Conservation (phyloP, 2,113 vertebrate species). For the Embiotoca jacksoni region DNA sequence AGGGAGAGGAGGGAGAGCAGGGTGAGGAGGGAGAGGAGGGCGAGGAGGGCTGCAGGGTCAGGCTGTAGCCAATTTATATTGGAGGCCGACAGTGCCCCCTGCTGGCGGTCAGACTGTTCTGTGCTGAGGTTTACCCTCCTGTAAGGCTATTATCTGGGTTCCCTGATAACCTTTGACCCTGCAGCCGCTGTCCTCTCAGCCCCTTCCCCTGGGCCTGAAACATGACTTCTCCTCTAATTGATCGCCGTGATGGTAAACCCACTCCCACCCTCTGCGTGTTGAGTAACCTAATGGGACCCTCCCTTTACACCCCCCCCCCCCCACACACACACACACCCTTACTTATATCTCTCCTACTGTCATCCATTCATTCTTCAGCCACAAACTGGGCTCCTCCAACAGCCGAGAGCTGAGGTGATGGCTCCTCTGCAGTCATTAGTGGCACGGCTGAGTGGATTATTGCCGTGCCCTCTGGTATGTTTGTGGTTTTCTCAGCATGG, state of each 20-base stretch:
- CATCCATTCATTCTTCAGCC: slow-evolving; percentile 42
- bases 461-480: slow-evolving; percentile 77
- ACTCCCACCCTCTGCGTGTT: slow-evolving; percentile 51
- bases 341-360: slow-evolving; percentile 4
- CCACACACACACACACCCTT: background rate
- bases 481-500: slow-evolving; percentile 79
- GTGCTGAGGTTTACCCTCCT: slow-evolving; percentile 8
- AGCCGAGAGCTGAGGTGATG: slow-evolving; percentile 54
- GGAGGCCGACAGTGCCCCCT: slow-evolving; percentile 65
- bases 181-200: slow-evolving; percentile 48
- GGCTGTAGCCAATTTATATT: slow-evolving; percentile 27
- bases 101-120: slow-evolving; percentile 38
- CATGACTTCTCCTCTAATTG: slow-evolving; percentile 75
- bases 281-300: slow-evolving; percentile 69
- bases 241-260: slow-evolving; percentile 75
- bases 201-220: slow-evolving; percentile 69
- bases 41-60: slow-evolving; percentile 38
- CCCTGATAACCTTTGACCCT: slow-evolving; percentile 76
- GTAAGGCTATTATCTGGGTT: slow-evolving; percentile 59
- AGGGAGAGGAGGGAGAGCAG: slow-evolving; percentile 14
- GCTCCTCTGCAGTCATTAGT: slow-evolving; percentile 73
- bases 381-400: slow-evolving; percentile 47
- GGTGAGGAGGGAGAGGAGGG: background rate
- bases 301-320: slow-evolving; percentile 19
- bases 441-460: slow-evolving; percentile 71